A percentile compares a stretch with the other conserved stretches of the same genome.
These are phyloP conservation scores for Eugnorisma glareosa DNA, from an alignment of 2,888 invertebrate species.

Conservation along the genomic window DNA sequence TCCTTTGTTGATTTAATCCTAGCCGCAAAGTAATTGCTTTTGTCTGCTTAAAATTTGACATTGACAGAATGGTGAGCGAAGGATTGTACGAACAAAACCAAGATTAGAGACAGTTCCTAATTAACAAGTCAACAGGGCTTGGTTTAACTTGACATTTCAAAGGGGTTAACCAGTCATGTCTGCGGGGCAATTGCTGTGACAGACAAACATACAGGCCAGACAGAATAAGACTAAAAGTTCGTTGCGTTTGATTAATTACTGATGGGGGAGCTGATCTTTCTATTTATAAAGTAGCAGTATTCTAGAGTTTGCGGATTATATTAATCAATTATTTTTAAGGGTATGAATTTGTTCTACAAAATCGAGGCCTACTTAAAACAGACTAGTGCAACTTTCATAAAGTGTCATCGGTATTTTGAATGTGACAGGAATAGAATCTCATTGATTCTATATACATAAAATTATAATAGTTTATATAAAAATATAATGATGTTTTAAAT, in stretches of 20 bases:
- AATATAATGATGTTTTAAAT: too few species aligned
- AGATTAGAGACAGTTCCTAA: constrained; percentile 57
- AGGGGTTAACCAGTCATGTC: constrained; percentile 72
- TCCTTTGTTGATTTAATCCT: constrained; percentile 28
- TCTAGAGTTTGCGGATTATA: constrained; percentile 34
- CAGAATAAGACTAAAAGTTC: constrained; percentile 74
- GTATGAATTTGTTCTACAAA: neutral
- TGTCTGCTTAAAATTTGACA: constrained; percentile 20
- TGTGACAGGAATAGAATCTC: too few species aligned
- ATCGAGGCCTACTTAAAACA: too few species aligned
- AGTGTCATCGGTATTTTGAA: too few species aligned
- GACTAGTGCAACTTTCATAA: too few species aligned
- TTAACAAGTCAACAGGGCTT: constrained; percentile 60
- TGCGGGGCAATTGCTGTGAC: constrained; percentile 76
- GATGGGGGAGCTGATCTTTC: constrained; percentile 60
- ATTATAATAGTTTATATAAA: too few species aligned
- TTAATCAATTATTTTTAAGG: neutral
- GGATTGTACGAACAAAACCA: constrained; percentile 41
- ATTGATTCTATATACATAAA: too few species aligned
- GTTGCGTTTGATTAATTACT: constrained; percentile 72
- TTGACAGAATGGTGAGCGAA: constrained; percentile 4
- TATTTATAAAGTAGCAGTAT: constrained; percentile 62
- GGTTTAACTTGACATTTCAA: constrained; percentile 67
- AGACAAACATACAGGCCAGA: constrained; percentile 77
- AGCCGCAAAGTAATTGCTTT: constrained; percentile 25